These are phyloP conservation scores for Cephus sareptanus DNA, from an alignment of 2,888 invertebrate species.

Conservation along the genomic window DNA sequence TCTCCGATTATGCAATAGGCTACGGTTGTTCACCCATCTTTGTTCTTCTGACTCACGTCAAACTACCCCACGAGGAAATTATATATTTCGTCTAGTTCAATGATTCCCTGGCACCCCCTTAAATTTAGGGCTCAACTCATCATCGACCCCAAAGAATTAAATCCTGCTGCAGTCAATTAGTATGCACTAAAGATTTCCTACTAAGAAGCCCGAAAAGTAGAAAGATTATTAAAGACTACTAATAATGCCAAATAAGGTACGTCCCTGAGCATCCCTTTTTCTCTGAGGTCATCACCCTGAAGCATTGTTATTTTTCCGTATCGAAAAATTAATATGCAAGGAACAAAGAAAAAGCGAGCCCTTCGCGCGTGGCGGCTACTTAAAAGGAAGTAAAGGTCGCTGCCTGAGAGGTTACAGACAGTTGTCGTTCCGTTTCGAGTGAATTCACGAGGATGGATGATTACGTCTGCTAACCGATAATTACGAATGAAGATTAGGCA, in stretches of 20 bases:
- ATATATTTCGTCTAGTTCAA: neutral
- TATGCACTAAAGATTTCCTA: neutral
- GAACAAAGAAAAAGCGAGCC: neutral
- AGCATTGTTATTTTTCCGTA: neutral
- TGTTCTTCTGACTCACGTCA: constrained; percentile 26
- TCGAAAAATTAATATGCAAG: neutral
- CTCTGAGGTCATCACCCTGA: neutral
- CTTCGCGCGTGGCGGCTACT: neutral
- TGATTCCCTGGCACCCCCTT: too few species aligned
- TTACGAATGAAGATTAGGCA: neutral
- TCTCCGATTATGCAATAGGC: constrained; percentile 51
- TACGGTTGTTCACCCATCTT: constrained; percentile 49
- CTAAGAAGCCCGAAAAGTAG: neutral
- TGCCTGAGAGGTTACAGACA: neutral
- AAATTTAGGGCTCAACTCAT: too few species aligned
- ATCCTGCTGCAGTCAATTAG: neutral
- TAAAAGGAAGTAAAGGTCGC: neutral
- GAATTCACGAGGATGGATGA: neutral
- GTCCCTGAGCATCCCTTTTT: neutral
- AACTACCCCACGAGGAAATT: neutral
- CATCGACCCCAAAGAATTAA: neutral
- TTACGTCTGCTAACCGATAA: neutral
- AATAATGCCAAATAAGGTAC: neutral
- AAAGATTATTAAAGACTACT: neutral
- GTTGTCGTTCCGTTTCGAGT: neutral